Conservation (phyloP, 2,888 invertebrate species). For the Masnerella sp. region DNA sequence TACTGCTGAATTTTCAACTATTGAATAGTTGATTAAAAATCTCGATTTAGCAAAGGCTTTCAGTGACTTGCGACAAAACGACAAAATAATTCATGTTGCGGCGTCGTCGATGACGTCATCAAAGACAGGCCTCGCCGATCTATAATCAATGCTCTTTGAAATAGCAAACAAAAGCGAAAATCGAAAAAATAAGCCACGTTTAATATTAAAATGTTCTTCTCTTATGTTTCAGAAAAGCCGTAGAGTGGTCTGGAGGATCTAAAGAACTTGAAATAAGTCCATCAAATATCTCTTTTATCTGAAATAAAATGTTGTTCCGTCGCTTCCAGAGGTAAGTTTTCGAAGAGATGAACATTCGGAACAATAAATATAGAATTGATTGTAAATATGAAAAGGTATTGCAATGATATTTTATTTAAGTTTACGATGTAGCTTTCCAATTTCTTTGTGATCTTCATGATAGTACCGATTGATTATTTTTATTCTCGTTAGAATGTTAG, state of each 20-base stretch:
- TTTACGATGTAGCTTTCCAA: too few relatives aligned
- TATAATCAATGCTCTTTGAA: conserved; percentile 34
- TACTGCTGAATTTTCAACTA: not conserved
- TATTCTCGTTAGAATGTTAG: too few relatives aligned
- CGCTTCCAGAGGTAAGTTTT: not conserved
- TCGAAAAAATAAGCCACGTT: conserved; percentile 22
- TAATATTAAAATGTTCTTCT: conserved; percentile 40
- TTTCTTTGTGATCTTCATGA: too few relatives aligned
- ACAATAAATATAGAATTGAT: not conserved
- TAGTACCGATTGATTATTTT: too few relatives aligned
- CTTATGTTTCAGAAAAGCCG: conserved; percentile 34
- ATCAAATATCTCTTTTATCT: conserved; percentile 19
- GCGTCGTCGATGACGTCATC: conserved; percentile 9
- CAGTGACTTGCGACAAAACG: conserved; percentile 1
- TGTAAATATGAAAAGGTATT: not conserved
- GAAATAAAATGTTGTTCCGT: not conserved
- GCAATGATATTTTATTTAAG: not conserved
- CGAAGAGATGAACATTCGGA: not conserved
- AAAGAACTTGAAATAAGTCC: conserved; percentile 36
- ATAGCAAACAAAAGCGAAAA: conserved; percentile 20
- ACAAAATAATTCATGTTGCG: conserved; percentile 11
- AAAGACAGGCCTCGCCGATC: conserved; percentile 22
- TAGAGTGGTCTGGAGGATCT: conserved; percentile 27
- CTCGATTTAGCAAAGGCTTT: not conserved
- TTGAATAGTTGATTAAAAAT: conserved; percentile 10